Percentiles rank a stretch among this genome's conserved stretches.
Evolutionary conservation across 2,888 invertebrate species (phyloP).

Genomic region (Morpho deidamia): DNA sequence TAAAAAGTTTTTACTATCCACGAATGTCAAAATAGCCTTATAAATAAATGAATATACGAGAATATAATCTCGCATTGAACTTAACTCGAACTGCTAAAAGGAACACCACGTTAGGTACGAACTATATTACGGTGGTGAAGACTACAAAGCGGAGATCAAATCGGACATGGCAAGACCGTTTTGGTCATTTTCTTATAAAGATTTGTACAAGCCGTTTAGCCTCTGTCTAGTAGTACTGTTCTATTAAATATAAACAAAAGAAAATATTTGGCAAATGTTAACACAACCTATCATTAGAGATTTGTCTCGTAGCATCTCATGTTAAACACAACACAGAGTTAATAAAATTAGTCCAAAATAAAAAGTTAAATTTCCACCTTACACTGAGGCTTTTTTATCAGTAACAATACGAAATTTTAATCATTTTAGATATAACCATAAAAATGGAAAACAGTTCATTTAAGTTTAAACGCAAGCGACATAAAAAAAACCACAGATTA

Average conservation of each 20-base stretch:
- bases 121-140: constrained; percentile 33
- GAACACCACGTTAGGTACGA: constrained; percentile 39
- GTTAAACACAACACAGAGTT: constrained; percentile 33
- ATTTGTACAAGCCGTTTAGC: constrained; percentile 61
- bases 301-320: constrained; percentile 38
- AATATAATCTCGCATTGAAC: constrained; percentile 2
- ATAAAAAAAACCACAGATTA: no score
- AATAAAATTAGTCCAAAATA: constrained; percentile 23
- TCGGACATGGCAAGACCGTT: constrained; percentile 64
- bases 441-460: no score
- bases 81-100: constrained; percentile 48
- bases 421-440: no score
- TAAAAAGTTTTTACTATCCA: not conserved
- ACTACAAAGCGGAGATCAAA: constrained; percentile 71
- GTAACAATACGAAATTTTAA: no score
- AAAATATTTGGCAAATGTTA: constrained; percentile 25
- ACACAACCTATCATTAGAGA: constrained; percentile 38
- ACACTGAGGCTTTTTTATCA: no score
- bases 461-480: no score
- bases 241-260: constrained; percentile 38
- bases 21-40: constrained; percentile 1
- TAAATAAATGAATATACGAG: not conserved
- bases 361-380: constrained; percentile 2
- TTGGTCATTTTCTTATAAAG: constrained; percentile 47
- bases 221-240: constrained; percentile 58